Percentiles rank a stretch among this genome's conserved stretches.
Evolutionary conservation across 2,113 vertebrate genomes (phyloP).

Genomic region (Silurus asotus): DNA sequence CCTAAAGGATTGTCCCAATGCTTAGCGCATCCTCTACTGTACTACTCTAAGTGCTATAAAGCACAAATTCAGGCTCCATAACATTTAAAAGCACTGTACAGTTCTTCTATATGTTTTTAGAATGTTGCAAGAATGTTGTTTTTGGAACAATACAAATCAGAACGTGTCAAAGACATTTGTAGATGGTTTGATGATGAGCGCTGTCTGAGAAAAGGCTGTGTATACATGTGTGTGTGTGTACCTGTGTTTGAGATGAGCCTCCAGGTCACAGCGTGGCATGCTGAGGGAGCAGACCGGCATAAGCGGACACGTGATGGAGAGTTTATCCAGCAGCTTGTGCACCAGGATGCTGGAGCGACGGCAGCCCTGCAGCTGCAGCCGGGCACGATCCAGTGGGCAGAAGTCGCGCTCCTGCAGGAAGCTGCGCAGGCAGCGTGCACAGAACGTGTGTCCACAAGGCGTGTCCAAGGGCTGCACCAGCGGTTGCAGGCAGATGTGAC

Average conservation of each 20-base stretch:
- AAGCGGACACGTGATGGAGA: slow-evolving; percentile 89
- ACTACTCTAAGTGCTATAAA: not conserved
- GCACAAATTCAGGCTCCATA: not conserved
- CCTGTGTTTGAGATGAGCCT: slow-evolving; percentile 97
- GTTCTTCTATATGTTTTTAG: not conserved
- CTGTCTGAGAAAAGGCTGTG: not conserved
- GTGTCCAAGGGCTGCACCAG: slow-evolving; percentile 94
- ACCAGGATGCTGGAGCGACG: slow-evolving; percentile 96
- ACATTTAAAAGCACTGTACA: not conserved
- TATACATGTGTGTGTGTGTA: slow-evolving; percentile 62
- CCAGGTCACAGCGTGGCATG: slow-evolving; percentile 94
- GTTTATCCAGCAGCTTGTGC: slow-evolving; percentile 95
- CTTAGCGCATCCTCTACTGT: not conserved
- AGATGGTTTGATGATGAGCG: not conserved
- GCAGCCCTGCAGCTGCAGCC: slow-evolving; percentile 90
- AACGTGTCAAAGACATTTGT: not conserved
- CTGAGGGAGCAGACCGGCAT: slow-evolving; percentile 84
- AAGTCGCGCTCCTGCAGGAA: slow-evolving; percentile 97
- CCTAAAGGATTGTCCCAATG: not conserved
- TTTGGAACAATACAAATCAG: not conserved
- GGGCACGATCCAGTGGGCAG: slow-evolving; percentile 91
- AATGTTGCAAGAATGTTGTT: not conserved
- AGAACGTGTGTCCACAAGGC: slow-evolving; percentile 98
- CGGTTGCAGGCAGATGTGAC: slow-evolving; percentile 98
- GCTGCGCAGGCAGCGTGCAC: slow-evolving; percentile 93